These are phyloP conservation scores for Reticulitermes lucifugus DNA, from an alignment of 2,888 invertebrate species.

Conservation along the genomic window DNA sequence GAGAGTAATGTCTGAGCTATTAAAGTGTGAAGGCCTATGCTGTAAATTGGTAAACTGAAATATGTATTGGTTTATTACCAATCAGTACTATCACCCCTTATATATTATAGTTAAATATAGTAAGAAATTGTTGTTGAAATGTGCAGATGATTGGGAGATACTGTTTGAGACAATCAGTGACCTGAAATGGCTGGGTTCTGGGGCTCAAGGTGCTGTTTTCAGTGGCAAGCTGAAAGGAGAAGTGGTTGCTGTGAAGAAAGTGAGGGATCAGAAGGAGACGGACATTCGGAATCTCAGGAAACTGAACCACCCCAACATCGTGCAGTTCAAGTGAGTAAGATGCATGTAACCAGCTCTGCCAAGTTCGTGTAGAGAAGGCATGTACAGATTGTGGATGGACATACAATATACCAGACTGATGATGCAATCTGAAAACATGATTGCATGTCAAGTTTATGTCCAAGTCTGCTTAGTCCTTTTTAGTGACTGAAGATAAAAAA, in stretches of 20 bases:
- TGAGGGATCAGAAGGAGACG: constrained; percentile 90
- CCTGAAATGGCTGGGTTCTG: constrained; percentile 91
- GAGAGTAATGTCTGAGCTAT: no score
- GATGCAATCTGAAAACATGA: no score
- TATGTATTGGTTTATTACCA: no score
- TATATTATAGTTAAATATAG: not conserved
- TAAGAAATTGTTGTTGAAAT: not conserved
- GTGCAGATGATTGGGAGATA: constrained; percentile 91
- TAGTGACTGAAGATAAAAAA: no score
- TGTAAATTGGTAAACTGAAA: no score
- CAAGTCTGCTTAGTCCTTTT: no score
- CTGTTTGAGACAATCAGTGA: constrained; percentile 92
- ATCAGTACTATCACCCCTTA: not conserved
- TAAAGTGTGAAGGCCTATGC: no score
- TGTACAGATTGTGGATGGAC: no score
- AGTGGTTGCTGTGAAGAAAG: constrained; percentile 96
- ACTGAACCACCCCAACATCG: constrained; percentile 95
- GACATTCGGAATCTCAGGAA: constrained; percentile 92
- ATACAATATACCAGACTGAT: no score
- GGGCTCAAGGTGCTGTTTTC: constrained; percentile 96
- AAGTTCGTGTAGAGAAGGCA: no score
- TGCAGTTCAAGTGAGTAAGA: constrained; percentile 77
- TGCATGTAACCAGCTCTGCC: no score
- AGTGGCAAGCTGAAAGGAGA: constrained; percentile 85
- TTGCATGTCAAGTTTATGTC: no score